These are phyloP conservation scores for Crocidura indochinensis DNA, from an alignment of 2,797 vertebrate genomes.

Conservation along the genomic window DNA sequence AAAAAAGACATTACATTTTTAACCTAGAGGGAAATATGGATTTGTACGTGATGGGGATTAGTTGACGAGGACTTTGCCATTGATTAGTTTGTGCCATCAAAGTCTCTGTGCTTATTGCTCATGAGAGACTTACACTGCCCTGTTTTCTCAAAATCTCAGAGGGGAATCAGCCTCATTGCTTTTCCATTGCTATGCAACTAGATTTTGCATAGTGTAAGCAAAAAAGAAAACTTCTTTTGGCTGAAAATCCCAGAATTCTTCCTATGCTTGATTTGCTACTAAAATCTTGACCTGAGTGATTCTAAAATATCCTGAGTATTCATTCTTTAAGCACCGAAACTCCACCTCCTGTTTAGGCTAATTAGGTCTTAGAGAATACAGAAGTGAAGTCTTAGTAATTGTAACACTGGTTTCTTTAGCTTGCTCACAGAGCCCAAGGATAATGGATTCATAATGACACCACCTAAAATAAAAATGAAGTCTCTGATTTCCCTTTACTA, in stretches of 20 bases:
- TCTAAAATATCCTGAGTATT: neutral
- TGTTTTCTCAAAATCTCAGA: conserved; percentile 33
- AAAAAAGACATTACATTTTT: conserved; percentile 33
- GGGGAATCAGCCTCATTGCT: neutral
- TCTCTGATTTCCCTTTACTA: neutral
- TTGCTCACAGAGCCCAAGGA: neutral
- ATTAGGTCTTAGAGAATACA: neutral
- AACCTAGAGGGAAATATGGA: conserved; percentile 44
- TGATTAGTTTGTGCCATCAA: conserved; percentile 10
- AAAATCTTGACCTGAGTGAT: conserved; percentile 27
- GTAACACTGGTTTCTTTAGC: neutral
- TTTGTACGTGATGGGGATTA: neutral
- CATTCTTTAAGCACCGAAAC: conserved; percentile 11
- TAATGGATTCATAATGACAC: no score
- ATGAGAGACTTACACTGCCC: neutral
- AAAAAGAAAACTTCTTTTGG: neutral
- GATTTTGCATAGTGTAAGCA: neutral
- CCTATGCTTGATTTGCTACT: neutral
- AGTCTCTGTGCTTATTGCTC: neutral
- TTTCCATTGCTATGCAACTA: neutral
- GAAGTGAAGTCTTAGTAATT: neutral
- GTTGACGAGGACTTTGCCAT: neutral
- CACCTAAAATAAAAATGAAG: neutral
- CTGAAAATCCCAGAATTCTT: conserved; percentile 11
- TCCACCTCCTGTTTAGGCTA: neutral